A percentile compares a stretch with the other conserved stretches of the same genome.
Evolutionary conservation across 1,140 invertebrate species (phyloP).

Genomic region (Maconellicoccus hirsutus): DNA sequence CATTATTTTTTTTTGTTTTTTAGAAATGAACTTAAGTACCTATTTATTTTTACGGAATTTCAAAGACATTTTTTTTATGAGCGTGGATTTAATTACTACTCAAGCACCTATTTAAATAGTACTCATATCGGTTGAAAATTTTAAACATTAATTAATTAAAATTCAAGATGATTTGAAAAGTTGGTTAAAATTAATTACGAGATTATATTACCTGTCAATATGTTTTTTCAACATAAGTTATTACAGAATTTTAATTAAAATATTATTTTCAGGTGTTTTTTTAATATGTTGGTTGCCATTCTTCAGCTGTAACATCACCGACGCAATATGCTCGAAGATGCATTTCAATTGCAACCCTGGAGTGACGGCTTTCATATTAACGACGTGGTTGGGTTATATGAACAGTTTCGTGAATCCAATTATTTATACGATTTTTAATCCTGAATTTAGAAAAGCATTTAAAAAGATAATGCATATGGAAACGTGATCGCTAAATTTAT

Average conservation of each 20-base stretch:
- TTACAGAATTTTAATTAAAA: too few species aligned
- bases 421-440: constrained; percentile 99
- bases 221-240: too few species aligned
- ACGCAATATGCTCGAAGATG: constrained; percentile 87
- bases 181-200: too few species aligned
- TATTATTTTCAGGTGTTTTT: constrained; percentile 63
- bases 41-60: too few species aligned
- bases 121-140: too few species aligned
- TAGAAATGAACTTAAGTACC: too few species aligned
- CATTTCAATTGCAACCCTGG: constrained; percentile 68
- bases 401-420: constrained; percentile 97
- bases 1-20: background rate
- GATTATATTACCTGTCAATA: too few species aligned
- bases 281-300: constrained; percentile 98
- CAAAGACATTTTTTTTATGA: too few species aligned
- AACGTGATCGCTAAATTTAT: constrained; percentile 31
- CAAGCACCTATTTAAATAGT: too few species aligned
- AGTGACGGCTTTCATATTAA: constrained; percentile 80
- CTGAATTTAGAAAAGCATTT: constrained; percentile 97
- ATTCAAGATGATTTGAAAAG: too few species aligned
- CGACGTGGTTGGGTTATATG: constrained; percentile 97
- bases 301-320: constrained; percentile 94
- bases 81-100: too few species aligned
- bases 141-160: too few species aligned
- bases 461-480: constrained; percentile 67